Evolutionary conservation across 1,140 invertebrate species (phyloP), one percentile per base, ranked within the genome.

Genomic region (Drosophila auraria): DNA sequence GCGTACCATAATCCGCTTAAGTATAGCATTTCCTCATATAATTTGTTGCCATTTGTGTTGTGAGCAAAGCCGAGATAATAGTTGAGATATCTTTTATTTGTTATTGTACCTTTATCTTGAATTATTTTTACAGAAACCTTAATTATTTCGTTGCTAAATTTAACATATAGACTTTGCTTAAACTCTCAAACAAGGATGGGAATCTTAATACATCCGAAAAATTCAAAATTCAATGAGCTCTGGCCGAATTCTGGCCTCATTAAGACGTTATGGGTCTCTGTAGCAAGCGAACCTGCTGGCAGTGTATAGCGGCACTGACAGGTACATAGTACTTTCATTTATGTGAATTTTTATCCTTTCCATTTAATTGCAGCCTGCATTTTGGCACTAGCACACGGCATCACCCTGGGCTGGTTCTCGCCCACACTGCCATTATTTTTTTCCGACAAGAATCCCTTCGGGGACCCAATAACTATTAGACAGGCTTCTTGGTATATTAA

Each of bases 351-450:
- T 27, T 1, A 47, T 7, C 1, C 2, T 1, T 17, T 8, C 2
- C n/a, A 11, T 15, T 23, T 44, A 3, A 9, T 23, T 14, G 0
- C 17, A 71, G 68, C 11, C 5, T 44, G 63, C 11, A 4, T 56
- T 14, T 30, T 71, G 49, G 5, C 49, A 5, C 1, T 69, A 4
- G 6, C 20, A 15, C 63, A 71, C 27, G 68, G 68, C 2, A 71
- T 69, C 4, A n/a, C n/a, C 2, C 9, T 71, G 23, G 68, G 68
- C n/a, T 71, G 68, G 68, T 69, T 71, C 14, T 69, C 63, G 12
- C 68, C 49, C 20, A 30, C 23, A 14, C 5, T 69, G n/a, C 2
- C n/a, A 0, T 17, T 45, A 11, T 33, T 56, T 3, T 1, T 8
- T 0, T 69, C 63, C 5, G 23, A 56, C 14, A 9, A 56, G 4